Conservation (phyloP, 1,140 invertebrate genomes). For the Leptonema lineaticorne region DNA sequence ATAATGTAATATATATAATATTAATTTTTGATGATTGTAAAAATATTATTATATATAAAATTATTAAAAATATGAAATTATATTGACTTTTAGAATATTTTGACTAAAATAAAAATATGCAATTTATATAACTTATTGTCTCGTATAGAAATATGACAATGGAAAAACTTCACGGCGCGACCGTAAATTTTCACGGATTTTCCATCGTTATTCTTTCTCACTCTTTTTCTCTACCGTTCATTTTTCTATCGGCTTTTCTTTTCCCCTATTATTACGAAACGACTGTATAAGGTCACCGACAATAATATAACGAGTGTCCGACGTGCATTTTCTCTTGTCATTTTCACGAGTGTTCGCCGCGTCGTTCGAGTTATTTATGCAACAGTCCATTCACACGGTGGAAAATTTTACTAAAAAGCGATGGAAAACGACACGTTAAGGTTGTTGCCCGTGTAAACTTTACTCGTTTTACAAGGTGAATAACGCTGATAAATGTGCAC, state of each 20-base stretch:
- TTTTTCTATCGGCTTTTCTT: not conserved
- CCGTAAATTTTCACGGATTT: no score
- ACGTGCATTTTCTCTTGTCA: conserved; percentile 29
- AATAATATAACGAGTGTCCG: conserved; percentile 23
- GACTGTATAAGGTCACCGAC: conserved; percentile 23
- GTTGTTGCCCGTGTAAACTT: conserved; percentile 11
- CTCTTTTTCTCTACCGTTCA: not conserved
- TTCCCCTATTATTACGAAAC: not conserved
- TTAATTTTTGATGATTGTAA: no score
- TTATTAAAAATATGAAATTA: no score
- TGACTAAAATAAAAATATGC: no score
- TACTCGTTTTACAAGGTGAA: conserved; percentile 1
- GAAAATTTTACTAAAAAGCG: not conserved
- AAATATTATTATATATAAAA: no score
- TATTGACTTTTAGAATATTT: no score
- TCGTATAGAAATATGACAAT: no score
- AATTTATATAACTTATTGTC: no score
- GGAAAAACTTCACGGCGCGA: no score
- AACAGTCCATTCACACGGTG: conserved; percentile 27
- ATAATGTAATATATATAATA: no score
- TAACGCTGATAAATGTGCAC: not conserved
- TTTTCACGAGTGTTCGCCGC: conserved; percentile 17
- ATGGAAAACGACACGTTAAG: not conserved
- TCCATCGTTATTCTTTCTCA: not conserved
- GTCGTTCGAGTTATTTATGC: conserved; percentile 25